Evolutionary conservation across 2,888 invertebrate genomes (phyloP), one percentile per base, ranked within the genome.

Genomic region (Pediacus dermestoides): DNA sequence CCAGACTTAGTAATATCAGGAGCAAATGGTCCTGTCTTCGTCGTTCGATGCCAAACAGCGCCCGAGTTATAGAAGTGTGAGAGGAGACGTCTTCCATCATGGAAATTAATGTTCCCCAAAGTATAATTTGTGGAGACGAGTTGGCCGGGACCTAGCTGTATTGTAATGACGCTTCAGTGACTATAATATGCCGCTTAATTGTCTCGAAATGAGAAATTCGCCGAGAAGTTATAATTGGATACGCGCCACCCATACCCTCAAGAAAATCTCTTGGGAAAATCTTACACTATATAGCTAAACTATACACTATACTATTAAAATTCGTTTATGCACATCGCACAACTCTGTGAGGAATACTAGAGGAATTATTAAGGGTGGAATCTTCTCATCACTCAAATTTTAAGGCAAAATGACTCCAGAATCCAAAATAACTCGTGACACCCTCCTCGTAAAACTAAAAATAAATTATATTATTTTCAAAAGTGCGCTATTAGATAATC

Each of bases 201-300:
- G 72, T 72, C 70, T 69, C 68, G 70, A 72, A 72, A 72, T 73
- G 72, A 72, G 73, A 73, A 73, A 73, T 73, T 71, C 73, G 71
- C 68, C 68, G 70, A 67, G 69, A 72, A 73, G 70, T 73, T 73
- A 72, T 73, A 73, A 72, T 73, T 72, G 72, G 71, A 72, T 71
- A 68, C 69, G 68, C 66, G 64, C 57, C 58, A 54, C 55, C 56
- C 57, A 46, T 34, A 45, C 48, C 55, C 49, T 52, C 49, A 39
- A 48, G 45, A 53, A n/a, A n/a, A n/a, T 50, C 53, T 56, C 58
- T 58, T 53, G 50, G 46, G 48, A 52, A 52, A 57, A 46, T 53
- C 53, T 54, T 52, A 49, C 50, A 55, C n/a, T n/a, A n/a, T n/a
- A n/a, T n/a, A n/a, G n/a, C n/a, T n/a, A n/a, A n/a, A n/a, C n/a